These are phyloP conservation scores for Scolopax rusticola DNA, from an alignment of 2,797 vertebrate species.

Conservation along the genomic window DNA sequence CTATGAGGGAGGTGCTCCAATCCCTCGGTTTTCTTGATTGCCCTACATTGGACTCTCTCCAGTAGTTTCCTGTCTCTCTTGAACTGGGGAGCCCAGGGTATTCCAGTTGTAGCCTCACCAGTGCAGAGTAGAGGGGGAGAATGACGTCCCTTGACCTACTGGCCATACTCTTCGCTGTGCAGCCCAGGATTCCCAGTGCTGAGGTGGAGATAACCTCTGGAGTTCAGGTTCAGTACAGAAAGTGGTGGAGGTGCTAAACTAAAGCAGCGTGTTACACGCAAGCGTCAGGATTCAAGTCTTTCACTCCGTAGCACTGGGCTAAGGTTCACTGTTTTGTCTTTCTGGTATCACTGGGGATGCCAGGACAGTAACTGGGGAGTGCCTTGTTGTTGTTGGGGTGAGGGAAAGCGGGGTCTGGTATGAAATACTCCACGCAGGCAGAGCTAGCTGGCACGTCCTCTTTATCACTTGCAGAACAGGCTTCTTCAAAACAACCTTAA, in stretches of 20 bases:
- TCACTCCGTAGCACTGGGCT: not conserved
- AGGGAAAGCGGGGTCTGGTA: not conserved
- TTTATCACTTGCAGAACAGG: slow-evolving; percentile 59
- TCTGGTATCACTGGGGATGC: not conserved
- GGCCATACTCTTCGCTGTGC: too few relatives aligned
- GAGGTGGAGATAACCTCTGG: not conserved
- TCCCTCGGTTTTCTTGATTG: too few relatives aligned
- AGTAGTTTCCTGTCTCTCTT: too few relatives aligned
- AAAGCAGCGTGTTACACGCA: accelerated
- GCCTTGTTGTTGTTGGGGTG: too few relatives aligned
- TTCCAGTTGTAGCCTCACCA: too few relatives aligned
- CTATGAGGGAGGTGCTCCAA: too few relatives aligned
- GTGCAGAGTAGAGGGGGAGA: too few relatives aligned
- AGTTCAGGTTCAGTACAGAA: too few relatives aligned
- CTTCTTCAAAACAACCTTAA: slow-evolving; percentile 44
- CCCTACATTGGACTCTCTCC: too few relatives aligned
- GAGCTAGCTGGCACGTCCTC: not conserved
- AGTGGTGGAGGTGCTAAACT: not conserved
- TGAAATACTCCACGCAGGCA: not conserved
- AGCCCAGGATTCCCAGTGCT: not conserved
- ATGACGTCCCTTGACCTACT: too few relatives aligned
- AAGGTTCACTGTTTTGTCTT: not conserved
- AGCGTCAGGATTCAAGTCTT: not conserved
- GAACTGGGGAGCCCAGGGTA: too few relatives aligned
- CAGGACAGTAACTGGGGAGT: not conserved